Conservation (phyloP, 2,113 vertebrate genomes). For the Prunella himalayana region DNA sequence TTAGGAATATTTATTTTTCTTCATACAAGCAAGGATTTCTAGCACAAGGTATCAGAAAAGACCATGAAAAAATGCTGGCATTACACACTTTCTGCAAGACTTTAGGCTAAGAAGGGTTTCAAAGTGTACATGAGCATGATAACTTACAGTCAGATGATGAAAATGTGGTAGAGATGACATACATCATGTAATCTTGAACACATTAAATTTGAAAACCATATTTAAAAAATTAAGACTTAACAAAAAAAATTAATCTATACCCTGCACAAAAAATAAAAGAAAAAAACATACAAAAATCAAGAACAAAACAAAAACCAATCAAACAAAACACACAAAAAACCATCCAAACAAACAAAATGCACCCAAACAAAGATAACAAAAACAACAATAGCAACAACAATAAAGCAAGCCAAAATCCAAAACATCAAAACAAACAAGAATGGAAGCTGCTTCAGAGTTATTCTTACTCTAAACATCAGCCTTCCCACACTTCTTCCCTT, state of each 20-base stretch:
- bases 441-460: background rate
- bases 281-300: background rate
- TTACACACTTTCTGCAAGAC: background rate
- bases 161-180: background rate
- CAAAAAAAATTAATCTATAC: background rate
- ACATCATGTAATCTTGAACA: background rate
- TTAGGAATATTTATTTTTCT: background rate
- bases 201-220: background rate
- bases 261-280: background rate
- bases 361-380: background rate
- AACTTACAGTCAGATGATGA: background rate
- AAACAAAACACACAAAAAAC: background rate
- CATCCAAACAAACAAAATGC: background rate
- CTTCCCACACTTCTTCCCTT: background rate
- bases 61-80: background rate
- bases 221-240: background rate
- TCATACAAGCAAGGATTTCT: background rate
- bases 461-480: background rate
- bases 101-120: background rate
- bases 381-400: background rate
- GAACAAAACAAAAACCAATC: background rate
- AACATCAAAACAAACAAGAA: background rate
- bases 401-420: background rate
- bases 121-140: background rate
- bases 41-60: background rate